A percentile compares a stretch with the other conserved stretches of the same genome.
These are phyloP conservation scores for Sepioteuthis lessoniana DNA, from an alignment of 2,888 invertebrate species.

Conservation along the genomic window DNA sequence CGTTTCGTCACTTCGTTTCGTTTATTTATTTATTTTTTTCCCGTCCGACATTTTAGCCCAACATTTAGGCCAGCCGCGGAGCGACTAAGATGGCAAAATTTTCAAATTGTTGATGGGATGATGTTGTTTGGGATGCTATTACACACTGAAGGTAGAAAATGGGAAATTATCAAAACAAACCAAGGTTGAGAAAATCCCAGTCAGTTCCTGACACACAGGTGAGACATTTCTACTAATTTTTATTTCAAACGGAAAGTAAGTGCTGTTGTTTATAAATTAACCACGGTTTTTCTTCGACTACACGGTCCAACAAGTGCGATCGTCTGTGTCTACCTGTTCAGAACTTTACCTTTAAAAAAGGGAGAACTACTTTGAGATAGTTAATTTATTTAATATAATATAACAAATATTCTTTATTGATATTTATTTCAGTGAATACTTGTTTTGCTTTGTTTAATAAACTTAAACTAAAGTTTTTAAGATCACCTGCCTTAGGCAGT, in stretches of 20 bases:
- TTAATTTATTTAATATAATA: too few species aligned
- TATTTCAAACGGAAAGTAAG: neutral
- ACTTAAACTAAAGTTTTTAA: too few species aligned
- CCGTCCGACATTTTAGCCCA: neutral
- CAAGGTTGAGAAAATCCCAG: constrained; percentile 63
- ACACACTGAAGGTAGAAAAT: constrained; percentile 53
- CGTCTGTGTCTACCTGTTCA: too few species aligned
- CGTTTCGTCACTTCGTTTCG: neutral
- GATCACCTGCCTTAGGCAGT: too few species aligned
- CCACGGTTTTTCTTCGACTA: too few species aligned
- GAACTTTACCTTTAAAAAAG: too few species aligned
- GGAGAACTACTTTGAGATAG: too few species aligned
- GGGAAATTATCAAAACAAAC: constrained; percentile 69
- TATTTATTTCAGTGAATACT: too few species aligned
- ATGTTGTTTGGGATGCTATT: neutral
- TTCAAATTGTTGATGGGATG: too few species aligned
- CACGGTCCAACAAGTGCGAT: too few species aligned
- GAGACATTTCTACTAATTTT: neutral
- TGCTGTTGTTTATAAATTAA: neutral
- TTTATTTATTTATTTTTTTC: neutral
- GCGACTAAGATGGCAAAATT: neutral
- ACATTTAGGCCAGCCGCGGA: neutral
- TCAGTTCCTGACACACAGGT: constrained; percentile 71
- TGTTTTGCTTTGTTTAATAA: too few species aligned
- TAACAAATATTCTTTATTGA: too few species aligned